Evolutionary conservation across 2,888 invertebrate genomes (phyloP).

Genomic region (Drosophila borborema): DNA sequence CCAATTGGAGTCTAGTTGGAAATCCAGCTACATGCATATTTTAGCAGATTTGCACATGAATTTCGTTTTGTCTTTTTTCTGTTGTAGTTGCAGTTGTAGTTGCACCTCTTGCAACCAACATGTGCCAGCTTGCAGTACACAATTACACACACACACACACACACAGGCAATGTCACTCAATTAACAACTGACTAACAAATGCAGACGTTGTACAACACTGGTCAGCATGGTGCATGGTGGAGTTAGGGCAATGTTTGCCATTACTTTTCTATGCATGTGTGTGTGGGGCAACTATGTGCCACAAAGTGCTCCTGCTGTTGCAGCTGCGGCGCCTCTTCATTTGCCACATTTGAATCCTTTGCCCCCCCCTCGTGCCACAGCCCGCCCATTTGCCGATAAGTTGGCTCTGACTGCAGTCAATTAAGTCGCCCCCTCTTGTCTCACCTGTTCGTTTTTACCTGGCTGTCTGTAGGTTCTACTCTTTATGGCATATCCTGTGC

Average conservation of each 20-base stretch:
- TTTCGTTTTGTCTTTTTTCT: constrained; percentile 1
- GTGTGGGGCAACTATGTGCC: constrained; percentile 3
- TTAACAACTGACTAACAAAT: constrained; percentile 42
- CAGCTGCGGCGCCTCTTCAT: constrained; percentile 7
- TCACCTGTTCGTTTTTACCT: constrained; percentile 24
- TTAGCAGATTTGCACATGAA: background rate
- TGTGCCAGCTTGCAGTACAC: background rate
- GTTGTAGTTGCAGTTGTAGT: background rate
- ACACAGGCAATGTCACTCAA: constrained; percentile 32
- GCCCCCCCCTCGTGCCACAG: background rate
- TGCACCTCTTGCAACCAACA: background rate
- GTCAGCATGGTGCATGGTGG: background rate
- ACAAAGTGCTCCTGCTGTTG: constrained; percentile 5
- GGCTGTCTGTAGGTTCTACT: constrained; percentile 62
- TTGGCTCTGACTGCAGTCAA: constrained; percentile 54
- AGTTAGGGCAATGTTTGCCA: background rate
- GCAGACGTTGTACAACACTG: constrained; percentile 17
- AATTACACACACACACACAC: background rate
- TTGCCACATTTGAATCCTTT: constrained; percentile 42
- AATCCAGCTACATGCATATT: background rate
- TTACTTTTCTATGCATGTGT: background rate
- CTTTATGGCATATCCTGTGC: constrained; percentile 71
- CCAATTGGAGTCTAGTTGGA: background rate
- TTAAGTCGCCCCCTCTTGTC: constrained; percentile 29
- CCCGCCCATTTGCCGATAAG: constrained; percentile 44